Conservation (phyloP, 2,888 invertebrate genomes). For the Podotricha telesiphe region DNA sequence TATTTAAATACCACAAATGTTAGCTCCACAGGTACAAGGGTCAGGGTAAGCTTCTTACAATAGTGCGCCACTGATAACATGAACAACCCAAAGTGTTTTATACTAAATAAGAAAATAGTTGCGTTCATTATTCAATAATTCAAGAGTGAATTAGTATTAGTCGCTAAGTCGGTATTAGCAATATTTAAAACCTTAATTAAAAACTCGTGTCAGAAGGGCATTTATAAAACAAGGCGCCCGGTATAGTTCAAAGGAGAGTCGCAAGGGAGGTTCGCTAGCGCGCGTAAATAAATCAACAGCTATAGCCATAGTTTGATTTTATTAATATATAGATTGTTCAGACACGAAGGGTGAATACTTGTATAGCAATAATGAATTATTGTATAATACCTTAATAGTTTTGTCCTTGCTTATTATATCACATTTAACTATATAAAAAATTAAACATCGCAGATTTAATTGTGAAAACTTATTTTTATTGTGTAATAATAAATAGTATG, state of each 20-base stretch:
- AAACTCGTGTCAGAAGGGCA: constrained; percentile 30
- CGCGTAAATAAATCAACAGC: constrained; percentile 30
- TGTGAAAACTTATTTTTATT: too few species aligned
- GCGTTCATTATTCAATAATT: too few species aligned
- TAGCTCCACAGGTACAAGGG: constrained; percentile 59
- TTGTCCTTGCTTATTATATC: not conserved
- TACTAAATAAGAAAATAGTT: constrained; percentile 11
- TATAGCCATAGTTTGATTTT: constrained; percentile 31
- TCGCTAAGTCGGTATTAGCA: not conserved
- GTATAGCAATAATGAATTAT: not conserved
- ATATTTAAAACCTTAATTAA: constrained; percentile 3
- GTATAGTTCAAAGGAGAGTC: constrained; percentile 47
- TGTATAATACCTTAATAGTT: not conserved
- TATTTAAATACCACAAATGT: constrained; percentile 55
- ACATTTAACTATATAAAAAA: too few species aligned
- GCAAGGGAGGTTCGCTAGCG: constrained; percentile 35
- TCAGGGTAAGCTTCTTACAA: constrained; percentile 73
- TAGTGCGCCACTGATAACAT: constrained; percentile 58
- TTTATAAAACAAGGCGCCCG: constrained; percentile 34
- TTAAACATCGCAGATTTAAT: too few species aligned
- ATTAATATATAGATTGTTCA: constrained; percentile 47
- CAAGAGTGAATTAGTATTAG: not conserved
- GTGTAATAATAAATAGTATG: too few species aligned
- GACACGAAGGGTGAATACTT: constrained; percentile 8
- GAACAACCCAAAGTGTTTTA: constrained; percentile 24